Conservation (phyloP, 2,797 vertebrate genomes). For the Rhadinocentrus ornatus region DNA sequence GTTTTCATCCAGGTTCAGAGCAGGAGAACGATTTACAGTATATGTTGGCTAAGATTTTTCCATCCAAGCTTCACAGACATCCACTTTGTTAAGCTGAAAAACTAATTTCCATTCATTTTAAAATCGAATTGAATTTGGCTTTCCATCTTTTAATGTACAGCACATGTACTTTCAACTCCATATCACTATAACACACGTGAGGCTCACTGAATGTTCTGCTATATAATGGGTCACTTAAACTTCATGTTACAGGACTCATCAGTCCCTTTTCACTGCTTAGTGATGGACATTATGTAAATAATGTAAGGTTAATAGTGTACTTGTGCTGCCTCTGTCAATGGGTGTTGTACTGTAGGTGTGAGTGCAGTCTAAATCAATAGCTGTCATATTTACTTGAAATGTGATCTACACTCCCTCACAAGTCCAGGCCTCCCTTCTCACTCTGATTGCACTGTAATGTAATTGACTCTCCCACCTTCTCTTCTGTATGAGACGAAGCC, state of each 20-base stretch:
- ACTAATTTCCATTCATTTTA: constrained; percentile 62
- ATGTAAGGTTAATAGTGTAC: constrained; percentile 21
- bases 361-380: constrained; percentile 73
- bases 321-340: constrained; percentile 30
- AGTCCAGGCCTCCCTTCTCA: constrained; percentile 36
- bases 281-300: constrained; percentile 45
- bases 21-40: not conserved
- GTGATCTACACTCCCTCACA: constrained; percentile 55
- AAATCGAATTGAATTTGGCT: constrained; percentile 71
- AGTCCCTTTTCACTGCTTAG: constrained; percentile 15
- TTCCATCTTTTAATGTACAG: constrained; percentile 58
- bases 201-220: constrained; percentile 10
- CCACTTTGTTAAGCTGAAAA: constrained; percentile 40
- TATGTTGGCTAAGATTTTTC: constrained; percentile 16
- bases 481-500: constrained; percentile 23
- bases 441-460: constrained; percentile 63
- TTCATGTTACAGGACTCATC: constrained; percentile 14
- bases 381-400: constrained; percentile 70
- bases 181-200: constrained; percentile 31
- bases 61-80: constrained; percentile 28
- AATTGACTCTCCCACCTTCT: constrained; percentile 61
- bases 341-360: constrained; percentile 45
- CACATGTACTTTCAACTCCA: constrained; percentile 46
- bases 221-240: constrained; percentile 8
- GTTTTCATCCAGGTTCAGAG: constrained; percentile 8